A percentile compares a stretch with the other conserved stretches of the same genome.
These are phyloP conservation scores for Micrasema longulum DNA, from an alignment of 1,140 invertebrate genomes.

Conservation along the genomic window DNA sequence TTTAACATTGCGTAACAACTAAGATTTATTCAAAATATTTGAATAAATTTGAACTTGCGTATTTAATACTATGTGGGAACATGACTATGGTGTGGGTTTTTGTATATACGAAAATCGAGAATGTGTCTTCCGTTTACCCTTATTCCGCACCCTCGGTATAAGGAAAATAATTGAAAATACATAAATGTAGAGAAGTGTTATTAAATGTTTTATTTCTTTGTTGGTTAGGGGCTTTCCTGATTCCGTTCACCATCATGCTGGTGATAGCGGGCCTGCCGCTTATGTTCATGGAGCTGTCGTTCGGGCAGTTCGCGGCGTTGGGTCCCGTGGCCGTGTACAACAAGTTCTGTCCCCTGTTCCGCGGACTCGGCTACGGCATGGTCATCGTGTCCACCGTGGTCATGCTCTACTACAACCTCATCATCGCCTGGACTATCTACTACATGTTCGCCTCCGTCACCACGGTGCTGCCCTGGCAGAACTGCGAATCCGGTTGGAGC, in stretches of 20 bases:
- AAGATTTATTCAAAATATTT: too few relatives aligned
- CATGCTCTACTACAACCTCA: constrained; percentile 88
- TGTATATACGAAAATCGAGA: too few relatives aligned
- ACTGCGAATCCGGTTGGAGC: constrained; percentile 81
- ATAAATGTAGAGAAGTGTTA: too few relatives aligned
- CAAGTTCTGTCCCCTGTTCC: constrained; percentile 76
- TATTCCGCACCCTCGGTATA: too few relatives aligned
- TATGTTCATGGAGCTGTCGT: constrained; percentile 89
- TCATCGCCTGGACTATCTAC: constrained; percentile 87
- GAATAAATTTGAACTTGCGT: too few relatives aligned
- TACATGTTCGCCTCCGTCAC: constrained; percentile 79
- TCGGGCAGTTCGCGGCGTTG: constrained; percentile 80
- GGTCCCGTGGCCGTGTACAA: constrained; percentile 80
- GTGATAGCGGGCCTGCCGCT: constrained; percentile 86
- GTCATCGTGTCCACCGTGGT: constrained; percentile 85
- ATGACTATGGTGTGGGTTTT: too few relatives aligned
- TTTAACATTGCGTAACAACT: too few relatives aligned
- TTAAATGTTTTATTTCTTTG: too few relatives aligned
- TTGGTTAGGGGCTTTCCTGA: constrained; percentile 78
- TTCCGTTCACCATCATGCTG: constrained; percentile 88
- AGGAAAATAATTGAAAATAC: too few relatives aligned
- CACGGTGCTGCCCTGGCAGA: constrained; percentile 80
- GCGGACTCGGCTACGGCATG: constrained; percentile 86
- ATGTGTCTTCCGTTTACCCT: too few relatives aligned
- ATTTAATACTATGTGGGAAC: too few relatives aligned